Evolutionary conservation across 2,888 invertebrate genomes (phyloP).

Genomic region (Maniola hyperantus): DNA sequence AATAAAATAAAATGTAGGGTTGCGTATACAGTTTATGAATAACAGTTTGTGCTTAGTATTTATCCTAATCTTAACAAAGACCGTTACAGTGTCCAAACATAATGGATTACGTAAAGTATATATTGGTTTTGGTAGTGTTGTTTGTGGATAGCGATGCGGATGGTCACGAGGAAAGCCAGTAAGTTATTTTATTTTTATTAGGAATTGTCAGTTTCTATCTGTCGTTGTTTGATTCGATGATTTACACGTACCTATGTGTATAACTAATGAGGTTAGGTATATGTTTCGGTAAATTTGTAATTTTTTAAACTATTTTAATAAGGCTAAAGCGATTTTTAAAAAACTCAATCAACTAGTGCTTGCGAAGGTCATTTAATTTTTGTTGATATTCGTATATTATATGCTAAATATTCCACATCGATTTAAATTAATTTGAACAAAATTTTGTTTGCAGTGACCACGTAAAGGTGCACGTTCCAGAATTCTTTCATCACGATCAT

Average conservation of each 20-base stretch:
- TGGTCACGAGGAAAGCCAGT: slow-evolving; percentile 73
- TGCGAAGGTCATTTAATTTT: neutral
- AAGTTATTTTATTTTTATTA: slow-evolving; percentile 49
- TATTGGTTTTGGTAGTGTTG: slow-evolving; percentile 61
- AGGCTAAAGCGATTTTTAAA: neutral
- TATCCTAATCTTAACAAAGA: neutral
- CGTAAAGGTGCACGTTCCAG: slow-evolving; percentile 82
- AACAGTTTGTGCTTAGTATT: slow-evolving; percentile 8
- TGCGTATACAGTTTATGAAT: slow-evolving; percentile 47
- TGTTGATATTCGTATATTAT: neutral
- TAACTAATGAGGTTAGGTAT: neutral
- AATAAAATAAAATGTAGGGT: slow-evolving; percentile 73
- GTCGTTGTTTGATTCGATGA: neutral
- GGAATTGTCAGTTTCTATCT: neutral
- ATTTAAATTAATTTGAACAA: neutral
- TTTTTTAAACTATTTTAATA: neutral
- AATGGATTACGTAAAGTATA: slow-evolving; percentile 65
- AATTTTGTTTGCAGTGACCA: slow-evolving; percentile 77
- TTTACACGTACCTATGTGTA: no score
- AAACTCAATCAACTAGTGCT: neutral
- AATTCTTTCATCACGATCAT: slow-evolving; percentile 82
- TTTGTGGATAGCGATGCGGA: slow-evolving; percentile 65
- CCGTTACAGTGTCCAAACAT: slow-evolving; percentile 31
- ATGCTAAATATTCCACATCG: neutral
- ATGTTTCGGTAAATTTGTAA: neutral